Evolutionary conservation across 2,888 invertebrate genomes (phyloP), one percentile per base, ranked within the genome.

Genomic region (Isoperla grammatica): DNA sequence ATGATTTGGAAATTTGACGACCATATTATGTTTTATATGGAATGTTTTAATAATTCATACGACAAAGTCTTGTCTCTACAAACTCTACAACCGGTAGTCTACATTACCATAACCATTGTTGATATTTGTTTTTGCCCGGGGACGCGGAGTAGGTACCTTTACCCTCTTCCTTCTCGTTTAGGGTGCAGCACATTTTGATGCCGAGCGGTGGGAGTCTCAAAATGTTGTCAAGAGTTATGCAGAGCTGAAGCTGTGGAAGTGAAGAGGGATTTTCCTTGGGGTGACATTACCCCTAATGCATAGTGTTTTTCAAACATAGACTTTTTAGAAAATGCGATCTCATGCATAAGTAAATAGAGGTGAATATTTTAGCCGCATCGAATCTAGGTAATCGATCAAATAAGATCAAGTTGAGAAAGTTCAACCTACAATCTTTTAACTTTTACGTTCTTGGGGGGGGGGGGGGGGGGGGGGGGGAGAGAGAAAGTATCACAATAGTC

Each of bases 71-170:
- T n/a, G n/a, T n/a, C n/a, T n/a, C n/a, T n/a, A n/a, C n/a, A n/a
- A n/a, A n/a, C n/a, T n/a, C n/a, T 2, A 15, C 42, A n/a, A 42
- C 43, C 13, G 15, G 12, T 11, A 45, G 45, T 15, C 35, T 2
- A 12, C 48, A 56, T 60, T 60, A 60, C 46, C 59, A 60, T 60
- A 55, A 39, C 45, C 39, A 60, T 40, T 56, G 59, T 48, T 56
- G 59, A 48, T 60, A 56, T 60, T 60, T 55, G 54, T 55, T 56
- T 23, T 11, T 40, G 59, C 55, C 55, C 29, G 37, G 2, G 23
- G 49, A 23, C 4, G 3, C 29, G 22, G 23, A 29, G 22, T 29
- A n/a, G n/a, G 29, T 8, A 50, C 29, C 4, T 8, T 8, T 29
- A 6, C 29, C 8, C 29, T 8, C 4, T 4, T 29, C 29, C 8